Conservation (phyloP, 2,797 vertebrate species). For the Clarias platycephalus region DNA sequence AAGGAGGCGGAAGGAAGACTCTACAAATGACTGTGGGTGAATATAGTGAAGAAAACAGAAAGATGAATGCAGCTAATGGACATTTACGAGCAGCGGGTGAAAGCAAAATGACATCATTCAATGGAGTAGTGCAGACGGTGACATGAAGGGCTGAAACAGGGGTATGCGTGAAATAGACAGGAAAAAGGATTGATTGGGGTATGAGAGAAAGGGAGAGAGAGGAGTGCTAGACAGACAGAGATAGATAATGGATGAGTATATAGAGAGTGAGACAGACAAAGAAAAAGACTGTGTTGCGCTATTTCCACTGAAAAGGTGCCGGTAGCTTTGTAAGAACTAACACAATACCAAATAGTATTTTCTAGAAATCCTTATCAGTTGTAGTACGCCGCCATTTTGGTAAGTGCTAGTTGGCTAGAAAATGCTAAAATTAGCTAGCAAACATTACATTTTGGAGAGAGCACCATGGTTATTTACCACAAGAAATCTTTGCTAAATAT, state of each 20-base stretch:
- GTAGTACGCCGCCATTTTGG: background rate
- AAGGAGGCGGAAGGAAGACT: slow-evolving; percentile 23
- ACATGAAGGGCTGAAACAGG: slow-evolving; percentile 57
- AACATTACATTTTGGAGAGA: too few relatives aligned
- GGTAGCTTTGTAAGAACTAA: background rate
- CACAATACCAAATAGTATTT: background rate
- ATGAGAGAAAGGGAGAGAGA: background rate
- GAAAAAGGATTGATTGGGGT: background rate
- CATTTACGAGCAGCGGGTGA: slow-evolving; percentile 39
- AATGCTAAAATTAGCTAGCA: background rate
- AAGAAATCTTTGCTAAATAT: background rate
- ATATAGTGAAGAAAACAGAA: slow-evolving; percentile 20
- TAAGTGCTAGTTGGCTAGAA: background rate
- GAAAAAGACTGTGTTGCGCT: slow-evolving; percentile 46
- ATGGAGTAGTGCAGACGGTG: slow-evolving; percentile 44
- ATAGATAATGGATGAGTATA: background rate
- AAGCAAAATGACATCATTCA: slow-evolving; percentile 50
- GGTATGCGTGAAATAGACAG: slow-evolving; percentile 52
- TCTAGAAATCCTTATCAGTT: background rate
- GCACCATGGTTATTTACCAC: background rate
- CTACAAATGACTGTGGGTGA: background rate
- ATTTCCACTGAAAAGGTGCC: slow-evolving; percentile 17
- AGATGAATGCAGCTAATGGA: slow-evolving; percentile 25
- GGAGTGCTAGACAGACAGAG: background rate
- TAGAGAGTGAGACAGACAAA: slow-evolving; percentile 56